Percentiles rank a stretch among this genome's conserved stretches.
Evolutionary conservation across 2,888 invertebrate genomes (phyloP).

Genomic region (Synanthedon vespiformis): DNA sequence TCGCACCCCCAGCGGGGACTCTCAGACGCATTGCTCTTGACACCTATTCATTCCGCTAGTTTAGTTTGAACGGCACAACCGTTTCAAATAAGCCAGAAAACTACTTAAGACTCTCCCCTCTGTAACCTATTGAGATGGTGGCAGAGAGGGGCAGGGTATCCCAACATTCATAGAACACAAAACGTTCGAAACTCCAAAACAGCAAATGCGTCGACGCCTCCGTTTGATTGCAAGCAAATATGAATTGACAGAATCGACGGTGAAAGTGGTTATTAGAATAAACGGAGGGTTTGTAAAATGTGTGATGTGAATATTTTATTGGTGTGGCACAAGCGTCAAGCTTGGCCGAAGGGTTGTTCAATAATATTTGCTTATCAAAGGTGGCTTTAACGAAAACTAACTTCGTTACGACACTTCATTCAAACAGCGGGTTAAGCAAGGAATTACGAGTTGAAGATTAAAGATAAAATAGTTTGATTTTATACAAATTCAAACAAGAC

Average conservation of each 20-base stretch:
- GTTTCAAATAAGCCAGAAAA: conserved; percentile 18
- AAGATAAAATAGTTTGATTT: no score
- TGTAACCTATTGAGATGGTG: conserved; percentile 7
- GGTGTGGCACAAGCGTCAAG: conserved; percentile 8
- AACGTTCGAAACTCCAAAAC: conserved; percentile 22
- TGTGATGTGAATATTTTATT: conserved; percentile 61
- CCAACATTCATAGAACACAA: conserved; percentile 5
- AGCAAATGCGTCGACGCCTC: conserved; percentile 31
- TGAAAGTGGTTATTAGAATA: conserved; percentile 57
- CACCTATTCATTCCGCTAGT: conserved; percentile 59
- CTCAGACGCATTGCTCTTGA: conserved; percentile 59
- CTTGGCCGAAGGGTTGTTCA: conserved; percentile 21
- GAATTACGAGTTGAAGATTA: no score
- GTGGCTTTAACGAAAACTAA: conserved; percentile 2
- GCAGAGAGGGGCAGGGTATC: conserved; percentile 17
- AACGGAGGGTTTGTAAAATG: conserved; percentile 35
- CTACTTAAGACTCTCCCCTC: conserved; percentile 14
- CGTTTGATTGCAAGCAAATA: conserved; percentile 61
- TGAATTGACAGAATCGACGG: conserved; percentile 55
- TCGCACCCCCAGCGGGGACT: conserved; percentile 32
- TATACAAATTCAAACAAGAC: no score
- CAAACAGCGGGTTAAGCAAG: no score
- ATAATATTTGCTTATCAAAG: conserved; percentile 13
- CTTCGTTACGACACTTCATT: neutral
- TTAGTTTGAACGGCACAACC: conserved; percentile 27